These are phyloP conservation scores for Tor tambroides DNA, from an alignment of 2,113 vertebrate species.

Conservation along the genomic window DNA sequence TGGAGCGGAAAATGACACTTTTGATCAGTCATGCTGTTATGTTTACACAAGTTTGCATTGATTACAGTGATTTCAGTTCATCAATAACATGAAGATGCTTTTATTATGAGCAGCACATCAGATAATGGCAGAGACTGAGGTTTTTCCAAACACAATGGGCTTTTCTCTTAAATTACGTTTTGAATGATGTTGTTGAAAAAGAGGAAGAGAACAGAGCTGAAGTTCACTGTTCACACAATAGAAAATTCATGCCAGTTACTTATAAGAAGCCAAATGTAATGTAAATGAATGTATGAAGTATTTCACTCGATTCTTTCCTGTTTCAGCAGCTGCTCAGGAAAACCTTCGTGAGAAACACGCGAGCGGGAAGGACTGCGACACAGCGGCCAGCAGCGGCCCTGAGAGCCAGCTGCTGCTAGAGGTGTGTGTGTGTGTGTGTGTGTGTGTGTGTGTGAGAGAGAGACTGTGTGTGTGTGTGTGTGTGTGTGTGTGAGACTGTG, in stretches of 20 bases:
- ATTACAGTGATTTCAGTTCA: not conserved
- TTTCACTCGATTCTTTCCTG: constrained; percentile 25
- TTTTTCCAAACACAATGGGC: not conserved
- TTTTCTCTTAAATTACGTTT: not conserved
- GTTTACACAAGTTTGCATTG: not conserved
- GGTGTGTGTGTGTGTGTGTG: not conserved
- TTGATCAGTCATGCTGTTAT: not conserved
- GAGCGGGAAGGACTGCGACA: constrained; percentile 73
- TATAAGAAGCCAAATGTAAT: not conserved
- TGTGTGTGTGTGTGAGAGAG: constrained; percentile 23
- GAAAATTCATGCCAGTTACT: not conserved
- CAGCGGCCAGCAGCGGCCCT: constrained; percentile 65
- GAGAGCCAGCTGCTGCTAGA: constrained; percentile 77
- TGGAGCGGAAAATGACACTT: not conserved
- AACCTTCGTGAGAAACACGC: constrained; percentile 77
- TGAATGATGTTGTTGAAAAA: not conserved
- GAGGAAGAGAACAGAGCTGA: not conserved
- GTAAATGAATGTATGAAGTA: not conserved
- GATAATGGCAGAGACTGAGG: not conserved
- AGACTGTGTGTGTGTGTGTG: constrained; percentile 57
- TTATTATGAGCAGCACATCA: not conserved
- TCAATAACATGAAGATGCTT: not conserved
- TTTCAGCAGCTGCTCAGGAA: constrained; percentile 82
- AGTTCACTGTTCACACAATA: not conserved
- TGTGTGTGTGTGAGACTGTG: not conserved